phyloP scores from a whole-genome alignment of 92 coral and sea anemone genomes.

The Heliopora coerulea region DNA sequence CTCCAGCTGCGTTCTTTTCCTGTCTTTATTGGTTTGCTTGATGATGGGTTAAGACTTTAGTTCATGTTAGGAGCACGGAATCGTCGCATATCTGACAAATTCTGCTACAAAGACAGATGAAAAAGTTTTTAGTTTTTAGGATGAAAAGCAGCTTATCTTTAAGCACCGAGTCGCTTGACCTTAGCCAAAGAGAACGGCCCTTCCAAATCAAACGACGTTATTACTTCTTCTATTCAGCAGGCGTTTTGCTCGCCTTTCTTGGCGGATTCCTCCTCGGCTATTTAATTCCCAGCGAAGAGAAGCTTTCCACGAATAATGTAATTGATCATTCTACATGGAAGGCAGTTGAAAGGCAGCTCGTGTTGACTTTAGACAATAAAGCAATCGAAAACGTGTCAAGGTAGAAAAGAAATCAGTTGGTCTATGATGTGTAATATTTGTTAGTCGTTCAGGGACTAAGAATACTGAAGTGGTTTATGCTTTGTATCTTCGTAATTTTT shows the following conservation, averaged over 20 bases:
- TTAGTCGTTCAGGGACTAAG: too few relatives aligned
- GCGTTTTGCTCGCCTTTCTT: conserved; percentile 21
- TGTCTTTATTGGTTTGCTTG: not conserved
- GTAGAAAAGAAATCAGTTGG: not conserved
- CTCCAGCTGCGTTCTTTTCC: not conserved
- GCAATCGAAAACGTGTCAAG: conserved; percentile 24
- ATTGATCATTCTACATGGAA: not conserved
- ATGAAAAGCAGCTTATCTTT: not conserved
- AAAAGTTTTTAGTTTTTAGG: too few relatives aligned
- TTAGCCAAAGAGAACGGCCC: not conserved
- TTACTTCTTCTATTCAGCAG: conserved; percentile 1
- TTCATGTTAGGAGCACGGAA: too few relatives aligned
- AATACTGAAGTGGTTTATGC: too few relatives aligned
- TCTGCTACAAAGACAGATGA: too few relatives aligned
- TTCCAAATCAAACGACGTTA: conserved; percentile 1
- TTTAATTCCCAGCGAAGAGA: conserved; percentile 27
- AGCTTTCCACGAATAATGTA: not conserved
- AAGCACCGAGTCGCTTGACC: conserved; percentile 25
- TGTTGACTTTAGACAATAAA: conserved; percentile 7
- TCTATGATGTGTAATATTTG: too few relatives aligned
- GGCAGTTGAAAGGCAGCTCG: not conserved
- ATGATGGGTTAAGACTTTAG: not conserved
- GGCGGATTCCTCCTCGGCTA: conserved; percentile 45
- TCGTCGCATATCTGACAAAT: not conserved
- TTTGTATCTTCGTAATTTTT: too few relatives aligned